These are phyloP conservation scores for Python bivittatus DNA, from an alignment of 2,113 vertebrate species.

Conservation along the genomic window DNA sequence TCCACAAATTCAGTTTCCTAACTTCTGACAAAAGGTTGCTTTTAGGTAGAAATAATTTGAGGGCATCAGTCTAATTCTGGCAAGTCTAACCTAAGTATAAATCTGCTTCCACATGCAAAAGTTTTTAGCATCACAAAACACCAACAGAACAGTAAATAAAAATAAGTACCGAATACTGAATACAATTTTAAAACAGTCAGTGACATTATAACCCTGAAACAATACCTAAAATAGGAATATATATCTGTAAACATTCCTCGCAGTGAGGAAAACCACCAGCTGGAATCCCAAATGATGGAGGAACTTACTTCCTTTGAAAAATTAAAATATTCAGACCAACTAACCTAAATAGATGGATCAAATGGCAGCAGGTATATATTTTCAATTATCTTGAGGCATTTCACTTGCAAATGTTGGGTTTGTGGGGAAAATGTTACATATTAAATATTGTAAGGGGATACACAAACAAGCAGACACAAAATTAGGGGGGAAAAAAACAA, in stretches of 20 bases:
- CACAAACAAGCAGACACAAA: neutral
- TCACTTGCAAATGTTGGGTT: conserved; percentile 37
- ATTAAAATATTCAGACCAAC: neutral
- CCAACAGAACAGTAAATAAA: conserved; percentile 69
- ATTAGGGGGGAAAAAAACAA: conserved; percentile 11
- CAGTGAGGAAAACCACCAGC: conserved; percentile 24
- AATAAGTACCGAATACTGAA: conserved; percentile 70
- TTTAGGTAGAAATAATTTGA: conserved; percentile 61
- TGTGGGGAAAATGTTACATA: conserved; percentile 17
- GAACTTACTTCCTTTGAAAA: conserved; percentile 35
- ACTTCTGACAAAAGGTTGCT: conserved; percentile 56
- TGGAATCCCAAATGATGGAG: conserved; percentile 37
- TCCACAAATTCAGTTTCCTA: conserved; percentile 58
- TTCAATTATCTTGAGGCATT: conserved; percentile 40
- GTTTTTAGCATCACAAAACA: conserved; percentile 58
- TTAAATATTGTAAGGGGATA: conserved; percentile 26
- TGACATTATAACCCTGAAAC: conserved; percentile 63
- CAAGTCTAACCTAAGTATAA: conserved; percentile 61
- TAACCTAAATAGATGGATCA: conserved; percentile 49
- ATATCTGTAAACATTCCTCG: conserved; percentile 31
- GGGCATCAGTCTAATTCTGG: conserved; percentile 35
- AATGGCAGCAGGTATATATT: conserved; percentile 32
- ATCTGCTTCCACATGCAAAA: conserved; percentile 66
- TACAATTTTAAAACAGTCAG: conserved; percentile 57
- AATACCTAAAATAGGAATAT: conserved; percentile 54